A percentile compares a stretch with the other conserved stretches of the same genome.
These are phyloP conservation scores for Ephydatia muelleri DNA, from an alignment of 37 sponge, comb jelly and placozoan species.

Conservation along the genomic window DNA sequence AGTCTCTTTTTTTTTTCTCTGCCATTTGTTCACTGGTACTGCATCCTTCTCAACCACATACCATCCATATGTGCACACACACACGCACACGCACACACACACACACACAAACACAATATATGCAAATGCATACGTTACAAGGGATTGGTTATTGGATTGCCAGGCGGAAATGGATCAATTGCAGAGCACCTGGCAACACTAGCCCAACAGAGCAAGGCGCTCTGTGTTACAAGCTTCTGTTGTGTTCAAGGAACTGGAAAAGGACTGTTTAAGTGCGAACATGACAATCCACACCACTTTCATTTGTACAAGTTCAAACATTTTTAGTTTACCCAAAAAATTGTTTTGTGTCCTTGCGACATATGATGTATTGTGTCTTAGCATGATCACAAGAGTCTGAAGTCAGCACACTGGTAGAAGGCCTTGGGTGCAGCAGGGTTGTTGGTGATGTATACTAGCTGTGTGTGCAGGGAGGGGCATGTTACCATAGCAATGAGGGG, in stretches of 20 bases:
- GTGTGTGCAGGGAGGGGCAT: neutral
- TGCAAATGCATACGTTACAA: neutral
- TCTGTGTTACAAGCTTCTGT: constrained; percentile 64
- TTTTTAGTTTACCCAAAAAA: constrained; percentile 14
- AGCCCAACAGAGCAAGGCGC: neutral
- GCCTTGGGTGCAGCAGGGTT: constrained; percentile 77
- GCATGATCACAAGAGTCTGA: constrained; percentile 10
- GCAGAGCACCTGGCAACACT: constrained; percentile 41
- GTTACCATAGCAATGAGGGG: neutral
- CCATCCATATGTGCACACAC: no score
- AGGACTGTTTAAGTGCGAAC: constrained; percentile 37
- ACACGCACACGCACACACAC: neutral
- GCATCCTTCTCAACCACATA: no score
- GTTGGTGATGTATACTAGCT: constrained; percentile 71
- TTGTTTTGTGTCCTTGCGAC: no score
- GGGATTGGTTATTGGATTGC: constrained; percentile 46
- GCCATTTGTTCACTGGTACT: no score
- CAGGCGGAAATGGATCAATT: constrained; percentile 8
- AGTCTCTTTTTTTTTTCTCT: neutral
- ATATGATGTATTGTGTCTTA: neutral
- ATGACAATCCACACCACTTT: constrained; percentile 57
- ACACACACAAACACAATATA: neutral
- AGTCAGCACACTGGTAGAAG: constrained; percentile 92
- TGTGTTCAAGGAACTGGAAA: constrained; percentile 21
- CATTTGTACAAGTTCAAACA: constrained; percentile 36